Conservation (phyloP, 2,888 invertebrate genomes). For the Xylophagus ater region DNA sequence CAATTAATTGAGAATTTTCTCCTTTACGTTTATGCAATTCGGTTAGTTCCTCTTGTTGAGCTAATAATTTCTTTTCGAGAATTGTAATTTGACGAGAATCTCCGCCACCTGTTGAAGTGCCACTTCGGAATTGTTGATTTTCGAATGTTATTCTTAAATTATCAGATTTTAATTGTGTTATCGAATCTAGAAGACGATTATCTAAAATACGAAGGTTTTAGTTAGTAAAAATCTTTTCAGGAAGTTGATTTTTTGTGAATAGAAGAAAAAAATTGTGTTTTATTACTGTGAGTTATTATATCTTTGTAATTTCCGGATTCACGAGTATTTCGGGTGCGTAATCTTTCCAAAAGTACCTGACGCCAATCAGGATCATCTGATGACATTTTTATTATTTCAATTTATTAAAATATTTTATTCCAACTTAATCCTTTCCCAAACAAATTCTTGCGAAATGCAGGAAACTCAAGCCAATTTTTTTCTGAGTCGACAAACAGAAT, state of each 20-base stretch:
- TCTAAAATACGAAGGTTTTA: conserved; percentile 45
- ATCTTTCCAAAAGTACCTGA: conserved; percentile 53
- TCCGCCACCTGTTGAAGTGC: conserved; percentile 36
- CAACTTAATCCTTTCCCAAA: not conserved
- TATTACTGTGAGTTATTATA: conserved; percentile 71
- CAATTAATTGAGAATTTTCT: conserved; percentile 87
- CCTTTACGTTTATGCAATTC: conserved; percentile 80
- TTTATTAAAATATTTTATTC: too few species aligned
- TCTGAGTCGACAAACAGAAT: too few species aligned
- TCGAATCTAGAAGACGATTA: conserved; percentile 74
- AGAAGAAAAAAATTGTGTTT: conserved; percentile 18
- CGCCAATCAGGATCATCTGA: conserved; percentile 50
- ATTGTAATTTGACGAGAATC: conserved; percentile 47
- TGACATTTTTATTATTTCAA: too few species aligned
- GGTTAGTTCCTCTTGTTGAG: conserved; percentile 86
- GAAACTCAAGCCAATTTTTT: too few species aligned
- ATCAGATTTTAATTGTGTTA: conserved; percentile 66
- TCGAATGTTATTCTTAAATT: conserved; percentile 77
- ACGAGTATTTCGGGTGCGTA: conserved; percentile 62
- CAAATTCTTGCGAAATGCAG: too few species aligned
- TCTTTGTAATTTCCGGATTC: conserved; percentile 69
- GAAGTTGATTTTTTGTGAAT: conserved; percentile 1
- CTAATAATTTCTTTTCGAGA: conserved; percentile 74
- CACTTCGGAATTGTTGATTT: conserved; percentile 66
- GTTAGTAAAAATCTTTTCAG: not conserved